Conservation (phyloP, 1,140 invertebrate species). For the Melitaea cinxia region DNA sequence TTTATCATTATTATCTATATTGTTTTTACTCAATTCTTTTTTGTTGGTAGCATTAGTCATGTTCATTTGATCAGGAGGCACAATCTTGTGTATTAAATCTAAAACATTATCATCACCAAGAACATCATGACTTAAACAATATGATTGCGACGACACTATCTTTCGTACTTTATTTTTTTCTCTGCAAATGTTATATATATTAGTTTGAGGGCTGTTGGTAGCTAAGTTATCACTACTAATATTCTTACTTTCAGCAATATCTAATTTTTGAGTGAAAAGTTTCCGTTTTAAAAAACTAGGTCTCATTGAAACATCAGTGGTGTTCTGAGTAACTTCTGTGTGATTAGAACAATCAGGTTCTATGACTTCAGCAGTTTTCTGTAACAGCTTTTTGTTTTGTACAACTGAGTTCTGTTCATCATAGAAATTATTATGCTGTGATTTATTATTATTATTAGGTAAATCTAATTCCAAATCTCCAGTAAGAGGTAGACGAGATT, state of each 20-base stretch:
- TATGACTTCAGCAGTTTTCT: constrained; percentile 30
- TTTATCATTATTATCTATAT: constrained; percentile 46
- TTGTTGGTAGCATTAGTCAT: constrained; percentile 49
- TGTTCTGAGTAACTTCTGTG: constrained; percentile 35
- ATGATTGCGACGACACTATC: constrained; percentile 62
- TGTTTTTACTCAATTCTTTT: constrained; percentile 40
- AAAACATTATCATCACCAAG: constrained; percentile 58
- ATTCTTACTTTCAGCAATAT: constrained; percentile 62
- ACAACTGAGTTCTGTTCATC: constrained; percentile 13
- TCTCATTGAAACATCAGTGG: constrained; percentile 58
- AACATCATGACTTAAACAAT: constrained; percentile 62
- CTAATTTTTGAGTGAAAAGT: constrained; percentile 68
- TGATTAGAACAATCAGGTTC: constrained; percentile 22
- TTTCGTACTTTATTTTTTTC: constrained; percentile 71
- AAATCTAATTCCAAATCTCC: constrained; percentile 22
- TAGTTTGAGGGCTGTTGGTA: constrained; percentile 55
- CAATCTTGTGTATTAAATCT: constrained; percentile 72
- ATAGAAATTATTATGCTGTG: constrained; percentile 9
- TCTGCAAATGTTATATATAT: constrained; percentile 46
- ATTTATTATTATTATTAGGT: background rate
- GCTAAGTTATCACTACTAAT: constrained; percentile 44
- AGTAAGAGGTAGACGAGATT: constrained; percentile 40
- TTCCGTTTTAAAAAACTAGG: constrained; percentile 75
- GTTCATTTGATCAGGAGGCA: constrained; percentile 62
- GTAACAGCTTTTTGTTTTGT: background rate